Evolutionary conservation across 2,797 vertebrate species (phyloP), one percentile per base, ranked within the genome.

Genomic region (Echeneis naucrates): DNA sequence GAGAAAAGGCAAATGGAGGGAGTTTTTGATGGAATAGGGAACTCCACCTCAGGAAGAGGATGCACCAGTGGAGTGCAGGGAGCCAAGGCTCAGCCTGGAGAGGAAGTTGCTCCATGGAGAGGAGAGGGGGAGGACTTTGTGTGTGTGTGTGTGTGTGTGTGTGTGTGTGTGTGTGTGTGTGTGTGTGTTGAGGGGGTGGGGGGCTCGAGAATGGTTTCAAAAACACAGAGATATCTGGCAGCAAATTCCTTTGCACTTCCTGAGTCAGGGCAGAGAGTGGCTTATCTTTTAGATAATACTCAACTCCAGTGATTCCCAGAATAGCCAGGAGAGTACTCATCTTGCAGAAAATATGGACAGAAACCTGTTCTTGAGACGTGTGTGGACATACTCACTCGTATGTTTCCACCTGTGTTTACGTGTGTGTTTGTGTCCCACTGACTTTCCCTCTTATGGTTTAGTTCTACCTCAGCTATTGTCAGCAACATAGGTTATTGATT

Each of bases 1-100:
- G 80, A 87, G 83, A 88, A 85, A 84, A 75, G 83, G 78, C 84
- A 91, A 91, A 90, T 82, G 82, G 78, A 89, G 89, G 83, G 84
- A 84, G 82, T 85, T 92, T 88, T 84, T 81, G 66, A 89, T 91
- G 90, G 92, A 92, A 94, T 92, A 86, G 89, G 85, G 90, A 92
- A 92, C 93, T 93, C 93, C 93, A 93, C 93, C 94, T 93, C 94
- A 95, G 94, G 94, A 95, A 95, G 93, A 95, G 94, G 94, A 95
- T 94, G 91, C 93, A 94, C 88, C 92, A 92, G 93, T 91, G 88
- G 85, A 93, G 88, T 84, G 83, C 87, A 90, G 90, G 87, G 90
- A 93, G 92, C 92, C 92, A 91, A 92, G 83, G 89, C 89, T 90
- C 87, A 69, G 87, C 80, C 80, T 64, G 87, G 85, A 91, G 87